Evolutionary conservation across 2,888 invertebrate species (phyloP).

Genomic region (Vandiemenella viatica): DNA sequence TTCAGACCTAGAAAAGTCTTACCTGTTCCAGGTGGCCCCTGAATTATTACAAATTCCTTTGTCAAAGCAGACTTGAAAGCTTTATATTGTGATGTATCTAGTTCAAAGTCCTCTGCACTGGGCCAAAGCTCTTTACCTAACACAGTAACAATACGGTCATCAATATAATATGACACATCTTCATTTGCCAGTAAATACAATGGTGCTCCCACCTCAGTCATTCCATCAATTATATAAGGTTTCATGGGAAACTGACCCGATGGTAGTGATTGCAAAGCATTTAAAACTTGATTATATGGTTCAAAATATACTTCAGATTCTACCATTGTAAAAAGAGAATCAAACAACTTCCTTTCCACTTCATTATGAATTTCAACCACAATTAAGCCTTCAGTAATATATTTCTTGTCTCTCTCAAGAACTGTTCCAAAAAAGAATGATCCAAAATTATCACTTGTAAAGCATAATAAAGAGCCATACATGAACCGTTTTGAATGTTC

Average conservation of each 20-base stretch:
- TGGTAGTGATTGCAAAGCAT: conserved; percentile 44
- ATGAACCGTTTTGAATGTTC: conserved; percentile 43
- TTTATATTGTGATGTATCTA: conserved; percentile 49
- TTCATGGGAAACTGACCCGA: conserved; percentile 47
- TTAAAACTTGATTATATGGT: conserved; percentile 59
- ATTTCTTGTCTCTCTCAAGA: conserved; percentile 22
- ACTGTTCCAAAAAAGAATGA: conserved; percentile 8
- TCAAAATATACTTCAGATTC: conserved; percentile 70
- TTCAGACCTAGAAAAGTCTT: conserved; percentile 68
- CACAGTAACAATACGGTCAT: background rate
- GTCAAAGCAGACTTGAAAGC: conserved; percentile 54
- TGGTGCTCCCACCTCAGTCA: conserved; percentile 25
- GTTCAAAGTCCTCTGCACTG: conserved; percentile 26
- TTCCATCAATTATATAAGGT: conserved; percentile 8
- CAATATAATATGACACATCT: background rate
- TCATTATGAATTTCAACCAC: conserved; percentile 26
- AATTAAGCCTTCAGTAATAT: conserved; percentile 24
- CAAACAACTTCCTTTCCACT: conserved; percentile 17
- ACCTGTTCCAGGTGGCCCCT: conserved; percentile 81
- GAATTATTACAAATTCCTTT: conserved; percentile 59
- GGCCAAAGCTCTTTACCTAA: conserved; percentile 31
- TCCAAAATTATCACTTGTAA: conserved; percentile 32
- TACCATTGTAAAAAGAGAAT: conserved; percentile 39
- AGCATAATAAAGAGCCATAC: conserved; percentile 55
- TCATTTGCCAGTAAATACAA: conserved; percentile 21